These are phyloP conservation scores for Poecilia latipinna DNA, from an alignment of 2,113 vertebrate species.

Conservation along the genomic window DNA sequence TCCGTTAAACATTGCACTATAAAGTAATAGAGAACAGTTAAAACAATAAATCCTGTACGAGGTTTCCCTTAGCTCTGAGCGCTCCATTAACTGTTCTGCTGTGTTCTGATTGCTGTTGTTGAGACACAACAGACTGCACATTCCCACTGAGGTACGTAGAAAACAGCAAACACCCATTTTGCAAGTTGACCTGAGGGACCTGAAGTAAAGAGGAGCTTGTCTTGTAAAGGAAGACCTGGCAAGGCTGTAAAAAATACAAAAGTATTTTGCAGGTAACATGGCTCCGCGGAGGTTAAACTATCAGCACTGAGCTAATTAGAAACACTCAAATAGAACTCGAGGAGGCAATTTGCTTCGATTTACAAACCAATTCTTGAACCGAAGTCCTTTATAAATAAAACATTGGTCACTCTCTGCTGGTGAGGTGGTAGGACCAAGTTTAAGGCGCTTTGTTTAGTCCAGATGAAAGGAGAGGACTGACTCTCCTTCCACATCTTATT, in stretches of 20 bases:
- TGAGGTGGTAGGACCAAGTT: conserved; percentile 47
- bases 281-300: conserved; percentile 28
- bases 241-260: conserved; percentile 53
- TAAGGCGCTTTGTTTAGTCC: conserved; percentile 71
- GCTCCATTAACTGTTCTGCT: conserved; percentile 41
- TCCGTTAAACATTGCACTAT: conserved; percentile 54
- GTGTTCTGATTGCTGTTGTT: conserved; percentile 30
- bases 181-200: conserved; percentile 86
- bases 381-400: conserved; percentile 45
- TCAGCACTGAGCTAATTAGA: conserved; percentile 41
- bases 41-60: conserved; percentile 66
- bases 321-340: conserved; percentile 36
- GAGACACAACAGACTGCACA: conserved; percentile 53
- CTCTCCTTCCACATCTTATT: not conserved
- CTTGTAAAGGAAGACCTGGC: conserved; percentile 81
- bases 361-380: conserved; percentile 48
- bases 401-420: conserved; percentile 54
- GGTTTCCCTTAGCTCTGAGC: conserved; percentile 63
- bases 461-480: conserved; percentile 21
- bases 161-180: conserved; percentile 63
- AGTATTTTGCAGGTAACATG: conserved; percentile 46
- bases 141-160: conserved; percentile 66
- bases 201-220: conserved; percentile 75
- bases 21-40: conserved; percentile 56
- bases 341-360: conserved; percentile 10